phyloP scores from a whole-genome alignment of 1,140 invertebrate species.

The Uloborus diversus region DNA sequence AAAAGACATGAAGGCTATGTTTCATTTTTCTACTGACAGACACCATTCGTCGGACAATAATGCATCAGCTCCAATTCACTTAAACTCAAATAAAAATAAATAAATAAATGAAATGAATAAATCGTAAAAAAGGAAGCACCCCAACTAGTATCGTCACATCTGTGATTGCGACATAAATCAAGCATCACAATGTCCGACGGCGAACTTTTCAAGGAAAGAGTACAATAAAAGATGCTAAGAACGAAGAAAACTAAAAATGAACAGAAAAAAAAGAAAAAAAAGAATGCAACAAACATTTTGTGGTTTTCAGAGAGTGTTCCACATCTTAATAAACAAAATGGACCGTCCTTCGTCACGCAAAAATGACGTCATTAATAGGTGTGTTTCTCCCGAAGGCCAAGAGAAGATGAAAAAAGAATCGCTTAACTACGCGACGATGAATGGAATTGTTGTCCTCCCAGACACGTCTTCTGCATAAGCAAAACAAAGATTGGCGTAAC shows the following conservation, averaged over 20 bases:
- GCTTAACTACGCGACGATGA: no score
- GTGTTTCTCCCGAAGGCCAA: conserved; percentile 3
- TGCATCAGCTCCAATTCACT: not conserved
- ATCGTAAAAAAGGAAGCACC: not conserved
- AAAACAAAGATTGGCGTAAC: no score
- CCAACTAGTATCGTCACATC: not conserved
- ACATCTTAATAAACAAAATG: conserved; percentile 7
- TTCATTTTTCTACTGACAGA: no score
- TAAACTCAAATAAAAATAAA: no score
- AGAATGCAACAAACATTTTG: not conserved
- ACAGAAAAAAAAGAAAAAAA: not conserved
- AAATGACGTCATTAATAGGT: conserved; percentile 33
- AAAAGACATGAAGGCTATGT: no score
- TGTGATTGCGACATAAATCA: not conserved
- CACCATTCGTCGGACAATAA: no score
- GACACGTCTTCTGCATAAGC: no score
- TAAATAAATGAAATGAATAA: not conserved
- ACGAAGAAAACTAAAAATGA: not conserved
- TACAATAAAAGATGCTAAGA: not conserved
- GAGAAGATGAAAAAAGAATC: not conserved
- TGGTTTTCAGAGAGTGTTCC: not conserved
- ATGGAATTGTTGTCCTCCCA: no score
- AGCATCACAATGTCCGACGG: not conserved
- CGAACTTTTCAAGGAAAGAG: not conserved
- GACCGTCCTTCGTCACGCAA: conserved; percentile 23